Conservation (phyloP, 2,113 vertebrate species). For the Clarias gariepinus region DNA sequence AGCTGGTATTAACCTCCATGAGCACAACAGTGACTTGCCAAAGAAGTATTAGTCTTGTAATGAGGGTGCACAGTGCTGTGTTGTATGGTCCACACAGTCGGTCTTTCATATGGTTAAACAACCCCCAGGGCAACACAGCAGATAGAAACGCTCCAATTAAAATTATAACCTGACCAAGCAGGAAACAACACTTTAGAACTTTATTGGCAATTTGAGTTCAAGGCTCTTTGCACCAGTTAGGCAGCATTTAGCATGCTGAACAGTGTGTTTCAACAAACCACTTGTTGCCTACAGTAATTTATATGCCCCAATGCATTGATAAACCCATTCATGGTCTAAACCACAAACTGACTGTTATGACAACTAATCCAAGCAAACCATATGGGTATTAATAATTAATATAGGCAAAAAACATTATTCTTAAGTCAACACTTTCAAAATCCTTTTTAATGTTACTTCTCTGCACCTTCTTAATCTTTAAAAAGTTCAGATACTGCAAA, state of each 20-base stretch:
- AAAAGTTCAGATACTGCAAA: neutral
- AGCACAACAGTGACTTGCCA: constrained; percentile 70
- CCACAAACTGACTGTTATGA: neutral
- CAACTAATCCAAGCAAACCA: neutral
- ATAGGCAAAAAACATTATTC: neutral
- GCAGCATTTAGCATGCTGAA: constrained; percentile 56
- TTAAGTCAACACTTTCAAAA: neutral
- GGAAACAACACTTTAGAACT: constrained; percentile 72
- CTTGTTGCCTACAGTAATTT: constrained; percentile 18
- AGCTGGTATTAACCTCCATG: constrained; percentile 74
- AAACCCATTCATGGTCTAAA: neutral
- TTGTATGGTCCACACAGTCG: constrained; percentile 78
- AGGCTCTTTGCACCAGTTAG: constrained; percentile 64
- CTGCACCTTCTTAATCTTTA: neutral
- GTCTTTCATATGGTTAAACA: constrained; percentile 77
- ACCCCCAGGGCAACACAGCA: constrained; percentile 56
- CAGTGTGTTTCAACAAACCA: constrained; percentile 5
- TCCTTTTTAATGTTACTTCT: neutral
- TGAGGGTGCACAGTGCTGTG: constrained; percentile 76
- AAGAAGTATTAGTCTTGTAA: constrained; percentile 75
- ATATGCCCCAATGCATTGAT: neutral
- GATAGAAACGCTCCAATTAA: constrained; percentile 71
- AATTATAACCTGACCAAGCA: constrained; percentile 65
- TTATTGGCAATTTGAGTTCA: constrained; percentile 63
- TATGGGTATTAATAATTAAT: neutral